Evolutionary conservation across 2,113 vertebrate genomes (phyloP), one percentile per base, ranked within the genome.

Genomic region (Natator depressus): DNA sequence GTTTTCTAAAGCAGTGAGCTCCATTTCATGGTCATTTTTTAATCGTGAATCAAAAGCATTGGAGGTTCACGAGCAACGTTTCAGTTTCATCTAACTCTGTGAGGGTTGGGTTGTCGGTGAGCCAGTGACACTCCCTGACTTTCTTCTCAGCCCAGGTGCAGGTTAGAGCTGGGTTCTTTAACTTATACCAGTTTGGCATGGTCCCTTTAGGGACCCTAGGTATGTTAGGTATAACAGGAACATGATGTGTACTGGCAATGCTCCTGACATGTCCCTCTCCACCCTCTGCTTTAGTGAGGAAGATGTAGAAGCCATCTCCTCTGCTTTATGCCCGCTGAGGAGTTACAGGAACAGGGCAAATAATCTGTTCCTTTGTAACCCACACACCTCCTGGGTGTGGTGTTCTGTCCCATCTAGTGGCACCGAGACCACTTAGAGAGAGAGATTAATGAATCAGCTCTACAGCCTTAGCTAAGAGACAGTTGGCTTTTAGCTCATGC

Each of bases 131-230:
- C 17, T 24, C 10, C 85, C 8, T 65, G 79, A 46, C 46, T 82
- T 86, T 24, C 78, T 20, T 94, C 84, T 65, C 17, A 27, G 35
- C 8, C 12, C 35, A 69, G 62, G 16, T 69, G 16, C 31, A 69
- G 35, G 62, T n/a, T 13, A 93, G 38, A 87, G 6, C 3, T 16
- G 3, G 2, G 6, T 19, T 5, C 49, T 49, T 16, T 55, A 84
- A 76, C 35, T 69, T 49, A 24, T 46, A 5, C 6, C 47, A 51
- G 78, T 5, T 42, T 54, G 50, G 9, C 42, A 69, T 25, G 19
- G 27, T 35, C 13, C 5, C 57, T 79, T 79, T 5, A 42, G 6
- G 11, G 22, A 12, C 78, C 76, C n/a, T 0, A 0, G 57, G 19
- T 31, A 75, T 29, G 13, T 92, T 84, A 5, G 78, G 31, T 27